phyloP scores from a whole-genome alignment of 2,797 vertebrate species.

The Pempheris klunzingeri region DNA sequence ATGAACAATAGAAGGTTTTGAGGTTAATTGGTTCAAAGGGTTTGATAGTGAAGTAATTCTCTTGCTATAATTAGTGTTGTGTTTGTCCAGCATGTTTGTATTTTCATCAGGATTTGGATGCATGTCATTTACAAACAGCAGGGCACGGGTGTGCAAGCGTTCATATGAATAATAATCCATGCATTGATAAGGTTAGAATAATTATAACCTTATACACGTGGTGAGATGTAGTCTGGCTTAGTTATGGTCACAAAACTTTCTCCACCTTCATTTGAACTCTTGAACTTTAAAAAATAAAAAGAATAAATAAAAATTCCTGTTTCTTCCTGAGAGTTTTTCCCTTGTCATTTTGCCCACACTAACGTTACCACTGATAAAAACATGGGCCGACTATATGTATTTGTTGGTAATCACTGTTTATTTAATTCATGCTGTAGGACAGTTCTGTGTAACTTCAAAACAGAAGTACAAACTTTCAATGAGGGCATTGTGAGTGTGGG shows the following conservation, averaged over 20 bases:
- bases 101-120: not conserved
- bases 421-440: slow-evolving; percentile 48
- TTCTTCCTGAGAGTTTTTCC: too few relatives aligned
- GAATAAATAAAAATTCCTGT: too few relatives aligned
- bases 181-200: too few relatives aligned
- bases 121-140: not conserved
- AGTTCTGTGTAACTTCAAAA: slow-evolving; percentile 62
- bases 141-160: too few relatives aligned
- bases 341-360: not conserved
- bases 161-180: not conserved
- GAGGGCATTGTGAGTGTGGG: slow-evolving; percentile 48
- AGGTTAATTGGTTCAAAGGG: slow-evolving; percentile 51
- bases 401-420: slow-evolving; percentile 38
- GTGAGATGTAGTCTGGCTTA: not conserved
- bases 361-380: slow-evolving; percentile 25
- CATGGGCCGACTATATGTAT: slow-evolving; percentile 2
- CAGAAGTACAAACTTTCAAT: slow-evolving; percentile 55
- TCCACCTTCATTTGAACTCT: slow-evolving; percentile 12
- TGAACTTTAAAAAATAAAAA: not conserved
- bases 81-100: slow-evolving; percentile 22
- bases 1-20: slow-evolving; percentile 51
- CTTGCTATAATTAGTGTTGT: slow-evolving; percentile 47
- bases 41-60: slow-evolving; percentile 51
- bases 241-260: not conserved
- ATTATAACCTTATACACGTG: not conserved